These are phyloP conservation scores for Melieria omissa DNA, from an alignment of 2,888 invertebrate species.

Conservation along the genomic window DNA sequence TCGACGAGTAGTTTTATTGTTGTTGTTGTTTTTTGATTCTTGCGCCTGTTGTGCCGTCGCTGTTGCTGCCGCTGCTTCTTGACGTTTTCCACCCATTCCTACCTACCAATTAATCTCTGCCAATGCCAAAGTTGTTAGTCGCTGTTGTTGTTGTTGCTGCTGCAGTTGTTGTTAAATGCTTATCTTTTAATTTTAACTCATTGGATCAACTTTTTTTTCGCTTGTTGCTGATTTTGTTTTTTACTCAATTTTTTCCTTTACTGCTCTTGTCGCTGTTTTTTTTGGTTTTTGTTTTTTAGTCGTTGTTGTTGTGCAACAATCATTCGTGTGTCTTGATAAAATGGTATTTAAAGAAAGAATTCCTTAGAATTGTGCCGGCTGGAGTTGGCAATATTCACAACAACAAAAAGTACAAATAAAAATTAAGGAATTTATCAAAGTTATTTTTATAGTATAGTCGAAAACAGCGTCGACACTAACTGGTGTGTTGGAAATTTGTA, in stretches of 20 bases:
- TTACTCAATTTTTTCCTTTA: background rate
- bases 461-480: too few relatives aligned
- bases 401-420: too few relatives aligned
- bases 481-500: background rate
- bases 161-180: conserved; percentile 62
- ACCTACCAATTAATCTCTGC: conserved; percentile 65
- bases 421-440: too few relatives aligned
- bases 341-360: conserved; percentile 9
- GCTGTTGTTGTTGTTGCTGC: conserved; percentile 32
- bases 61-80: conserved; percentile 16
- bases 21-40: conserved; percentile 31
- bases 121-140: conserved; percentile 64
- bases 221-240: conserved; percentile 1
- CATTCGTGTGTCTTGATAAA: background rate
- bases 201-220: background rate
- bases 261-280: background rate
- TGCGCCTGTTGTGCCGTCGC: too few relatives aligned
- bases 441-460: too few relatives aligned
- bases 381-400: background rate
- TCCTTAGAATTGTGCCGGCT: background rate
- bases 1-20: conserved; percentile 43
- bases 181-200: conserved; percentile 63
- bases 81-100: conserved; percentile 53
- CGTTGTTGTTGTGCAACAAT: background rate
- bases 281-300: background rate